phyloP scores from a whole-genome alignment of 1,140 invertebrate species.

The Cyclina sinensis region DNA sequence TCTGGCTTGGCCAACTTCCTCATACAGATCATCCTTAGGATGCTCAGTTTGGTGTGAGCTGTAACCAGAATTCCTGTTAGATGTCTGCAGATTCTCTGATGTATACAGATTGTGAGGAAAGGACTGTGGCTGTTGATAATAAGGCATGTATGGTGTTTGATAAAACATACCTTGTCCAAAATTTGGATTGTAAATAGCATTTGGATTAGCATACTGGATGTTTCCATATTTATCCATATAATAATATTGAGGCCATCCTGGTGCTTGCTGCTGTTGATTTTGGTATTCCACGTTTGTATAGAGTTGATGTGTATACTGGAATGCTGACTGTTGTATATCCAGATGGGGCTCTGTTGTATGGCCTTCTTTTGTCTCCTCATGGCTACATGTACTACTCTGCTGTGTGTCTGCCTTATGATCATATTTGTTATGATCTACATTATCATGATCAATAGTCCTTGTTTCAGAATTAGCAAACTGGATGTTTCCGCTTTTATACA shows the following conservation, averaged over 20 bases:
- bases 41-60: neutral
- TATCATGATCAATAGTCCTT: neutral
- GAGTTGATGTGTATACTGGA: too few relatives aligned
- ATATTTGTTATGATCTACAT: too few relatives aligned
- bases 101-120: neutral
- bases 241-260: neutral
- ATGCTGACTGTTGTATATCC: too few relatives aligned
- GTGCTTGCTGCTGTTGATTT: neutral
- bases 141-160: neutral
- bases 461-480: too few relatives aligned
- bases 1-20: neutral
- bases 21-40: neutral
- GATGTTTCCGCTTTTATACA: too few relatives aligned
- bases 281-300: neutral
- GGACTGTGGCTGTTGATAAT: slow-evolving; percentile 1
- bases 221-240: neutral
- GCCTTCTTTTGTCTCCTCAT: too few relatives aligned
- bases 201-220: neutral
- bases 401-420: too few relatives aligned
- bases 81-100: neutral
- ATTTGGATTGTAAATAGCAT: slow-evolving; percentile 22
- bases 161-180: neutral
- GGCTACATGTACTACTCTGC: too few relatives aligned
- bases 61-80: too few relatives aligned
- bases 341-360: too few relatives aligned